Evolutionary conservation across 2,888 invertebrate genomes (phyloP).

Genomic region (Argyresthia goedartella): DNA sequence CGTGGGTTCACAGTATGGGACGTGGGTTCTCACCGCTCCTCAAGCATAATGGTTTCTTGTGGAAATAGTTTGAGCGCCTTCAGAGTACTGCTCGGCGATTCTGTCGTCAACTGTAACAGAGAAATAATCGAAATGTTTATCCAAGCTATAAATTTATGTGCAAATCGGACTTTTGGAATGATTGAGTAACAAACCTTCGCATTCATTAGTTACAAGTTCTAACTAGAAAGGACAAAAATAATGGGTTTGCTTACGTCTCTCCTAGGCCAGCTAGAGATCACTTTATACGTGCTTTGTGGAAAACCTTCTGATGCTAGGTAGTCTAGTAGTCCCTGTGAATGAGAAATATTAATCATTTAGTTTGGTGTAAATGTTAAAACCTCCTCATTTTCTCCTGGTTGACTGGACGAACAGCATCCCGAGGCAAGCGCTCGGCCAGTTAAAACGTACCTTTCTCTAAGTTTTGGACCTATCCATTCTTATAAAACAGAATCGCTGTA

Average conservation of each 20-base stretch:
- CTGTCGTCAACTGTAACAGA: constrained; percentile 77
- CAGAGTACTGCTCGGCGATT: constrained; percentile 82
- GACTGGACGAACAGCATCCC: too few species aligned
- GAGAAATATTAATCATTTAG: constrained; percentile 3
- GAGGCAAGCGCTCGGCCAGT: too few species aligned
- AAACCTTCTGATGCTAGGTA: constrained; percentile 91
- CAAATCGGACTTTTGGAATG: background rate
- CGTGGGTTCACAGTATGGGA: background rate
- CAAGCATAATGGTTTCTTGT: constrained; percentile 95
- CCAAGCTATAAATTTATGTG: background rate
- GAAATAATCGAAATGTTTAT: constrained; percentile 8
- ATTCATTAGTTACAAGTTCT: too few species aligned
- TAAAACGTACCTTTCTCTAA: too few species aligned
- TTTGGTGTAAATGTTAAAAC: too few species aligned
- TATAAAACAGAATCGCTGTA: too few species aligned
- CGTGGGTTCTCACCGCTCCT: constrained; percentile 81
- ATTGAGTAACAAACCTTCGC: background rate
- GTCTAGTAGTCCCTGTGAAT: constrained; percentile 81
- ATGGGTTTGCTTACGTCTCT: constrained; percentile 84
- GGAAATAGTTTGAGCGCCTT: constrained; percentile 88
- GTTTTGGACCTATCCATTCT: too few species aligned
- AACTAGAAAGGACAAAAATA: background rate
- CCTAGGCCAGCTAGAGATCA: constrained; percentile 94
- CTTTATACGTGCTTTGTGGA: constrained; percentile 89
- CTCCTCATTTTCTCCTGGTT: too few species aligned